Evolutionary conservation across 2,888 invertebrate species (phyloP).

Genomic region (Tupiocoris notatus): DNA sequence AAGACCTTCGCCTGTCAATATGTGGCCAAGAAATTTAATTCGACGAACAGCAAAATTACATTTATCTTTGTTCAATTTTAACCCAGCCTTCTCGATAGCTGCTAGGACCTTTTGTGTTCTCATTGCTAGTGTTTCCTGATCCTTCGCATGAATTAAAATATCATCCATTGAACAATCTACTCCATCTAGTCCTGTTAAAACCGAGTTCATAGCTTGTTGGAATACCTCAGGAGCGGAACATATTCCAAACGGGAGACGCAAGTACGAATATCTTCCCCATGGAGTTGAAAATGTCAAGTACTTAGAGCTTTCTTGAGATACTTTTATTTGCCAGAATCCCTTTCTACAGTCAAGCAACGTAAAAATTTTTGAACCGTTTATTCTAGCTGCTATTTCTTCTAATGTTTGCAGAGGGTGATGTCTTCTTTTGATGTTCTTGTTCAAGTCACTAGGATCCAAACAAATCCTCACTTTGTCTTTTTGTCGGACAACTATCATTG

Average conservation of each 20-base stretch:
- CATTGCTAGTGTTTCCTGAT: background rate
- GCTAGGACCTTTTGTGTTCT: background rate
- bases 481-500: slow-evolving; percentile 23
- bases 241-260: slow-evolving; percentile 48
- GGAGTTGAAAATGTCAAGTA: slow-evolving; percentile 49
- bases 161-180: background rate
- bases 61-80: no score
- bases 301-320: slow-evolving; percentile 46
- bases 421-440: background rate
- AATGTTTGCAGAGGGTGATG: background rate
- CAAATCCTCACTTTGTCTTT: slow-evolving; percentile 9
- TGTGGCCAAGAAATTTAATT: slow-evolving; percentile 10
- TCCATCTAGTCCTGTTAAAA: background rate
- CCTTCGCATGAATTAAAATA: background rate
- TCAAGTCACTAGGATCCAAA: slow-evolving; percentile 19
- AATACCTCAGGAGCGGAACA: background rate
- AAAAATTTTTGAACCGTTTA: slow-evolving; percentile 44
- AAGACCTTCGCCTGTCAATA: background rate
- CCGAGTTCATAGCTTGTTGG: no score
- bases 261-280: slow-evolving; percentile 48
- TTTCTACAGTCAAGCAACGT: slow-evolving; percentile 50
- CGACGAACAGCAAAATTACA: no score
- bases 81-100: background rate
- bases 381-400: slow-evolving; percentile 5
- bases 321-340: slow-evolving; percentile 50